Percentiles rank a stretch among this genome's conserved stretches.
Evolutionary conservation across 2,888 invertebrate species (phyloP).

Genomic region (Sminthurinus aureus): DNA sequence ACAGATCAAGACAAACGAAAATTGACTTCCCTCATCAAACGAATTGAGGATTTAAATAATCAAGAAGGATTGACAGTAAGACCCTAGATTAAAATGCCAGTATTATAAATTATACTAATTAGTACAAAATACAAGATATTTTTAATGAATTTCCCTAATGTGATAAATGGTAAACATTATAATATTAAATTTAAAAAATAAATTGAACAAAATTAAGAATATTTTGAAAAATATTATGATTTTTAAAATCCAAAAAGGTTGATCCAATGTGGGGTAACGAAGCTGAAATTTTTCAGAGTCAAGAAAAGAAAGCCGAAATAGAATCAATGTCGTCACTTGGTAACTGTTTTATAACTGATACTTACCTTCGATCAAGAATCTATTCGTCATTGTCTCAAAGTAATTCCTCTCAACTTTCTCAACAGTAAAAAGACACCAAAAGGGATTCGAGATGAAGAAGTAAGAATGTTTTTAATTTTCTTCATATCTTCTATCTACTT

Average conservation of each 20-base stretch:
- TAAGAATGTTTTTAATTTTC: too few species aligned
- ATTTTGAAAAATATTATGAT: not conserved
- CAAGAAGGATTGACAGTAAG: not conserved
- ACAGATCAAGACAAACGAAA: not conserved
- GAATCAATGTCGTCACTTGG: not conserved
- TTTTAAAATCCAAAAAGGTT: not conserved
- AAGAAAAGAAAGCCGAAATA: not conserved
- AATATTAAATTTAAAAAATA: too few species aligned
- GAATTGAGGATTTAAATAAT: not conserved
- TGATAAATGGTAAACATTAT: too few species aligned
- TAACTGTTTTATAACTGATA: not conserved
- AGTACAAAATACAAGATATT: not conserved
- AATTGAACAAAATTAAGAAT: too few species aligned
- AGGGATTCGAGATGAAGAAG: too few species aligned
- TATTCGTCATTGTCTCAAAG: not conserved
- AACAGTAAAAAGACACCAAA: not conserved
- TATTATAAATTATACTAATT: not conserved
- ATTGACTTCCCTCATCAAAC: not conserved
- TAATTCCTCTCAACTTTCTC: not conserved
- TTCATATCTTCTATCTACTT: too few species aligned
- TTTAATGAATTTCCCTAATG: too few species aligned
- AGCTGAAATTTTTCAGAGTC: not conserved
- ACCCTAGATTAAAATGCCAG: too few species aligned
- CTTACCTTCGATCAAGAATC: not conserved
- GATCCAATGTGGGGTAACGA: not conserved